These are phyloP conservation scores for Nephrotoma guestfalica DNA, from an alignment of 2,888 invertebrate genomes.

Conservation along the genomic window DNA sequence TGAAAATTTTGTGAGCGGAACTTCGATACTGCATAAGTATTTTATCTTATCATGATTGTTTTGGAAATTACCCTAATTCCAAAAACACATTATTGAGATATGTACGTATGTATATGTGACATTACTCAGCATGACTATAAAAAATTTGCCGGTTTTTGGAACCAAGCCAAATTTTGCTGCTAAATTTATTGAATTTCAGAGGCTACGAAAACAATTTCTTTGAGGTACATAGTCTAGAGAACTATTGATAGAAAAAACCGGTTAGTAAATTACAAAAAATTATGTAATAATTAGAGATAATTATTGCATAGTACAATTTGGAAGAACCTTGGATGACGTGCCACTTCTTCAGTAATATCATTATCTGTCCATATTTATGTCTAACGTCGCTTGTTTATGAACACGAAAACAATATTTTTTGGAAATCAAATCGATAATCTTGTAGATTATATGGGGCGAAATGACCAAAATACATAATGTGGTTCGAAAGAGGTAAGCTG, in stretches of 20 bases:
- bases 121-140: background rate
- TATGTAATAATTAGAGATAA: background rate
- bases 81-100: background rate
- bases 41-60: background rate
- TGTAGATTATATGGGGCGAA: background rate
- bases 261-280: background rate
- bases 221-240: background rate
- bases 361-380: background rate
- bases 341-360: background rate
- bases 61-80: background rate
- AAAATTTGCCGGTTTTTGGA: background rate
- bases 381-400: background rate
- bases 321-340: background rate
- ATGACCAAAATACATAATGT: background rate
- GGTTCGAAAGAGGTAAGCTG: background rate
- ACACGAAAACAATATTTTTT: background rate
- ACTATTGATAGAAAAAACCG: background rate
- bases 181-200: background rate
- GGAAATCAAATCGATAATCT: background rate
- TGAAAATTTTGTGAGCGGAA: too few species aligned
- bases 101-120: background rate
- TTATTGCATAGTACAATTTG: background rate
- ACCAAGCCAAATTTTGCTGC: background rate
- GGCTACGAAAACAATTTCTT: background rate
- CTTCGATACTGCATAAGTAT: background rate